A percentile compares a stretch with the other conserved stretches of the same genome.
Conservation (phyloP, 2,797 vertebrate genomes). For the Limosa lapponica region DNA sequence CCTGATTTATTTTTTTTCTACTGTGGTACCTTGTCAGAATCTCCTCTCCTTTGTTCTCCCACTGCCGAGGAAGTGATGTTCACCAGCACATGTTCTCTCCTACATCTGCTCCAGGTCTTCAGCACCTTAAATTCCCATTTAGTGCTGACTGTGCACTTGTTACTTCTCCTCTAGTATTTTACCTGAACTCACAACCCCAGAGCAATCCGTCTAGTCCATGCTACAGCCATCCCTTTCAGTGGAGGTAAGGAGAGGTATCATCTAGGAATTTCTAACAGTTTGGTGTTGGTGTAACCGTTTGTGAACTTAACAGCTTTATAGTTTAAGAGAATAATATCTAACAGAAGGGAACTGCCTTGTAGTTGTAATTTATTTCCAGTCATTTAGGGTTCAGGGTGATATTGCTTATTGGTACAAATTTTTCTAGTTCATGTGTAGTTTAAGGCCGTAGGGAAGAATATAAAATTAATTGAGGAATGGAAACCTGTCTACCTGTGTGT, state of each 20-base stretch:
- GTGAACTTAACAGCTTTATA: background rate
- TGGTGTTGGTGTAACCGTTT: background rate
- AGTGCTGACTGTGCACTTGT: conserved; percentile 83
- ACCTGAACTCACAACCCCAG: conserved; percentile 77
- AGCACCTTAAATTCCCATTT: conserved; percentile 82
- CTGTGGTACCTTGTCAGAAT: conserved; percentile 86
- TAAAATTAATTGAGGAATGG: background rate
- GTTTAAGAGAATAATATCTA: background rate
- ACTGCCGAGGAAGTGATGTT: conserved; percentile 91
- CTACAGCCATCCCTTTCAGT: conserved; percentile 86
- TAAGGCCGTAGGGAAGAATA: background rate
- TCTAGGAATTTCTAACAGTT: conserved; percentile 13
- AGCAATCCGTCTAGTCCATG: conserved; percentile 82
- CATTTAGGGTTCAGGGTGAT: background rate
- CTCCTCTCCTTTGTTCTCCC: conserved; percentile 88
- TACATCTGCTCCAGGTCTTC: conserved; percentile 82
- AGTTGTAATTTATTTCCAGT: background rate
- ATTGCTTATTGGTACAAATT: background rate
- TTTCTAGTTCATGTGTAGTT: background rate
- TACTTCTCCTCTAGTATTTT: conserved; percentile 86
- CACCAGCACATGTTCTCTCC: conserved; percentile 90
- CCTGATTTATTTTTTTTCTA: conserved; percentile 56
- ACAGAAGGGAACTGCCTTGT: background rate
- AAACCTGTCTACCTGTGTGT: background rate
- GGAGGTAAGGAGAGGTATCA: conserved; percentile 89